Base-by-base conservation (phyloP, 2,113 vertebrate species). In the Trogon surrucura region DNA sequence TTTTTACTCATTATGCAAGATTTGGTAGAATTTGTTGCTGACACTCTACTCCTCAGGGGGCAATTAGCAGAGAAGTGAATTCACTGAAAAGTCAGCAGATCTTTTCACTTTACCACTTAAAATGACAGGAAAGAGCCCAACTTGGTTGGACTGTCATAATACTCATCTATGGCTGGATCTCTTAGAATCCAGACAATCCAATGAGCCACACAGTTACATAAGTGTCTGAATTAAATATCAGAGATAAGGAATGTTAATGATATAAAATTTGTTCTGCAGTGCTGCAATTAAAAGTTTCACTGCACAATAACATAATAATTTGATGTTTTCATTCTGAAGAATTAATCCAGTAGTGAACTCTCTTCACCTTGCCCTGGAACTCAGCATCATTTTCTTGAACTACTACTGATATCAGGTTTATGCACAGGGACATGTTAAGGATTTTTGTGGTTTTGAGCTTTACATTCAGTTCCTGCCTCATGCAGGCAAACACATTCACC, bases 1-100 rank as follows among this genome's bases (percentile, higher is more conserved):
- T 98, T 99, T 98, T 98, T 98, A 98, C 98, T 99, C 98, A 98
- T 99, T 99, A 99, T 98, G 97, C 97, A 97, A 97, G 97, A 97
- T 97, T 95, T 96, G 75, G 96, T 98, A 97, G 97, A 95, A 97
- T 98, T 98, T 93, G 88, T 85, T 96, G 80, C 97, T 98, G 98
- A 98, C 98, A 98, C 93, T 97, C 96, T 87, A 87, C 92, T 99
- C 98, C 98, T 98, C 92, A 30, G 98, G 98, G 98, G 97, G 96
- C 97, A 98, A 99, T 99, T 99, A 99, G 95, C 91, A 97, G 97
- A 97, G 97, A 95, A 98, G 95, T 90, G 96, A 98, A 98, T 98
- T 98, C 89, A 94, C 95, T 97, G 91, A 96, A 97, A 98, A 98
- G 87, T 94, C 93, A 79, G 93, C 60, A 96, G 96, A 97, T 96